Conservation (phyloP, 2,797 vertebrate genomes). For the Meriones psammophilus region DNA sequence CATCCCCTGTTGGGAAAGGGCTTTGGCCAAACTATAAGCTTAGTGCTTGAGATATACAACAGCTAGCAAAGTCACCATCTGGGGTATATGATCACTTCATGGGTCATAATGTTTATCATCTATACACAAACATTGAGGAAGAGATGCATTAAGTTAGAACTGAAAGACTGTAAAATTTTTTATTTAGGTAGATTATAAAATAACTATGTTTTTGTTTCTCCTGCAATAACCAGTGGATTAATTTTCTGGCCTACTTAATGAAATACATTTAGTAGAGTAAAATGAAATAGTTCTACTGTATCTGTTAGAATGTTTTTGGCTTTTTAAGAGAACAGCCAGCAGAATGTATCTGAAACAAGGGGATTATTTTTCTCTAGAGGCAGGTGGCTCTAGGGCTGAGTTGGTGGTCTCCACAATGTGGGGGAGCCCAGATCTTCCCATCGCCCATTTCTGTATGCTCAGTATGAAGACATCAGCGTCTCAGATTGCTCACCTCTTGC, state of each 20-base stretch:
- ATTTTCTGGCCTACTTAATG: conserved; percentile 44
- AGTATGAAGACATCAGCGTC: not conserved
- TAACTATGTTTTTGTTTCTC: conserved; percentile 18
- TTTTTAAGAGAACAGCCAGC: conserved; percentile 21
- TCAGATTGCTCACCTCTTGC: not conserved
- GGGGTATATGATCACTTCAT: not conserved
- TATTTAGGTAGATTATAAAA: conserved; percentile 6
- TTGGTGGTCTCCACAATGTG: conserved; percentile 7
- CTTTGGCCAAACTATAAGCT: not conserved
- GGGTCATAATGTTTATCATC: not conserved
- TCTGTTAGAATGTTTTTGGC: not conserved
- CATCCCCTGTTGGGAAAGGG: not conserved
- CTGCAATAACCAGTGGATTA: not conserved
- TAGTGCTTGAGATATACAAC: not conserved
- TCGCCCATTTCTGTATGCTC: not conserved
- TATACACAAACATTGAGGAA: not conserved
- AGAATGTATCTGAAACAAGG: not conserved
- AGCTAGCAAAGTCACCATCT: not conserved
- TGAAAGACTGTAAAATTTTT: not conserved
- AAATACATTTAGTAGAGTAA: conserved; percentile 22
- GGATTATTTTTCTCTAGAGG: conserved; percentile 2
- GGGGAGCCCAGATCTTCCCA: not conserved
- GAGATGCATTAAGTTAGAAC: not conserved
- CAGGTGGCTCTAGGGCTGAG: not conserved
- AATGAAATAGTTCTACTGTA: conserved; percentile 17